phyloP scores from a whole-genome alignment of 92 coral and sea anemone genomes.

The Bergia puertoricense region DNA sequence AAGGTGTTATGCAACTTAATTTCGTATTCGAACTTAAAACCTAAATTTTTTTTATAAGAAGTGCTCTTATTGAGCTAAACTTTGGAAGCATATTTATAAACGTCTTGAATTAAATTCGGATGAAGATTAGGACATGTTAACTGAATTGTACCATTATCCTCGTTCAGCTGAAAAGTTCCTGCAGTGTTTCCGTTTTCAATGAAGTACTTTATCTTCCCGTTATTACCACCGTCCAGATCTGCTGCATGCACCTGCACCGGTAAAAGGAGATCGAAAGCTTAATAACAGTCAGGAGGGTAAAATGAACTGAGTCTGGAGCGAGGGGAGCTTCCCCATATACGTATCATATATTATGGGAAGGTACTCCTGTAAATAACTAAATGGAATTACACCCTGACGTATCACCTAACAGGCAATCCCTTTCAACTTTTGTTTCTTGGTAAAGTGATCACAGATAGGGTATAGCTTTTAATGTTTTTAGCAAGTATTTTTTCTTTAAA shows the following conservation, averaged over 20 bases:
- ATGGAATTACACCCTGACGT: no score
- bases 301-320: background rate
- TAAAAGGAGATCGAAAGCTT: background rate
- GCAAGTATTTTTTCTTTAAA: no score
- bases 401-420: no score
- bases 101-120: background rate
- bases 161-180: conserved; percentile 51
- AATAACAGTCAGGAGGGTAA: background rate
- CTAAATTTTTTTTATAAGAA: no score
- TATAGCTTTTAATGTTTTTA: no score
- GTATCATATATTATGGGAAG: no score
- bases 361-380: no score
- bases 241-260: conserved; percentile 67
- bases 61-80: background rate
- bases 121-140: background rate
- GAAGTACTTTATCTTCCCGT: conserved; percentile 60
- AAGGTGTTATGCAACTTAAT: background rate
- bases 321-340: no score
- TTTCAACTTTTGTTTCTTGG: no score
- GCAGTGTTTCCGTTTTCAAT: conserved; percentile 63
- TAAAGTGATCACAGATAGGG: no score
- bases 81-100: background rate
- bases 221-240: conserved; percentile 79
- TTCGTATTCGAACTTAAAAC: no score
- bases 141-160: conserved; percentile 45